Evolutionary conservation across 2,888 invertebrate species (phyloP), one percentile per base, ranked within the genome.

Genomic region (Volucella zonaria): DNA sequence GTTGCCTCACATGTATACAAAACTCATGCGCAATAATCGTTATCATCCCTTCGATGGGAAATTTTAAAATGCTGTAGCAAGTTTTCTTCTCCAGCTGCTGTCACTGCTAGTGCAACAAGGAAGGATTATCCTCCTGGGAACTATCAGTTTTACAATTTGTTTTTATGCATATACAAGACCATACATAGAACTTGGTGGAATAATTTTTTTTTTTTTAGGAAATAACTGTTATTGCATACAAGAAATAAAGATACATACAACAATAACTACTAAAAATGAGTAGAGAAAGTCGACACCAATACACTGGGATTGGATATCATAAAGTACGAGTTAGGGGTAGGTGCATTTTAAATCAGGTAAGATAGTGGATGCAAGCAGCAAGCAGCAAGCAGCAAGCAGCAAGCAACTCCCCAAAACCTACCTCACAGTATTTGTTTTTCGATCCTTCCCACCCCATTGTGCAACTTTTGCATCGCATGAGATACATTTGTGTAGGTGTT

Each of bases 11-110:
- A 66, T 70, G 66, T 70, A 76, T 52, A 73, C 43, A 73, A 71
- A 76, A 64, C 42, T 76, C 59, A 76, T 71, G 81, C 81, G 81
- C 81, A 81, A 68, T 76, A 61, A 56, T 66, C 31, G 31, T 31
- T 49, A 43, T 11, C 23, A 40, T 10, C n/a, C 9, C 6, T 12
- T 9, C 42, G 3, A 8, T 18, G 40, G 43, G 14, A 38, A 18
- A 31, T 14, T 64, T 64, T 10, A 62, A 71, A 51, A 42, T 18
- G 58, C 15, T 8, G 23, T 40, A n/a, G 31, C 9, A 38, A 31
- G 6, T 9, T 45, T 40, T 6, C 40, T 42, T 31, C 42, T 52
- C 47, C 40, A 15, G 31, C 31, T 31, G 31, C 43, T 56, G 42
- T 11, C 23, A 12, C 15, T 12, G 59, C 54, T 61, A 43, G 74